Conservation (phyloP, 2,113 vertebrate genomes). For the Melanocharis versteri region DNA sequence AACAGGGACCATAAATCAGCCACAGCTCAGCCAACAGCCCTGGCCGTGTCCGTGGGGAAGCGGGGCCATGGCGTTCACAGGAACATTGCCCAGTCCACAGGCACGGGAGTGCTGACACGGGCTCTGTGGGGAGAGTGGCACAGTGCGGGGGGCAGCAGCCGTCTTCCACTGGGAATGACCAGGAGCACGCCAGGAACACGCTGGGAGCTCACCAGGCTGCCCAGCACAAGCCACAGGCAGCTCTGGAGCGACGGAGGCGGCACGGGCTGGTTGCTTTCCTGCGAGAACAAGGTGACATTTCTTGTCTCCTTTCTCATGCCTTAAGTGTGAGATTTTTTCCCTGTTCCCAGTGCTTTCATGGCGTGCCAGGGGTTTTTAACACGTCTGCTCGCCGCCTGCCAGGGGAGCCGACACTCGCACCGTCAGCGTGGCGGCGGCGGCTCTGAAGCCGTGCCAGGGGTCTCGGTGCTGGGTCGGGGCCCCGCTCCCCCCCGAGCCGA, state of each 20-base stretch:
- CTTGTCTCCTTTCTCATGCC: slow-evolving; percentile 40
- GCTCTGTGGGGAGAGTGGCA: neutral
- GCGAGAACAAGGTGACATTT: slow-evolving; percentile 55
- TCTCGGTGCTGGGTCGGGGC: neutral
- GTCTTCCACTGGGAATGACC: neutral
- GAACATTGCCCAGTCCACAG: neutral
- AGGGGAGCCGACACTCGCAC: slow-evolving; percentile 12
- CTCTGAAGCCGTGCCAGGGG: slow-evolving; percentile 42
- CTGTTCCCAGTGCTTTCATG: slow-evolving; percentile 30
- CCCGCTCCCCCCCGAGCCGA: neutral
- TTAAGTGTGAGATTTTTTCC: slow-evolving; percentile 3
- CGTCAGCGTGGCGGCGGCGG: neutral
- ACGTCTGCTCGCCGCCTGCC: slow-evolving; percentile 29
- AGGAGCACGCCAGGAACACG: neutral
- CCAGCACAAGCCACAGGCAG: neutral
- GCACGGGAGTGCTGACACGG: neutral
- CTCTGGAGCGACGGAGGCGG: neutral
- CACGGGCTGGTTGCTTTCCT: neutral
- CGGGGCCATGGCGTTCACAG: neutral
- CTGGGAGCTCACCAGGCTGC: neutral
- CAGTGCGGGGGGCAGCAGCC: neutral
- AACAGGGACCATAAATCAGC: slow-evolving; percentile 26
- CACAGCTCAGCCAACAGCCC: neutral
- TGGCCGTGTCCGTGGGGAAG: neutral
- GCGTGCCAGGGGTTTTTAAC: slow-evolving; percentile 53